These are phyloP conservation scores for Cyrtonyx montezumae DNA, from an alignment of 2,113 vertebrate genomes.

Conservation along the genomic window DNA sequence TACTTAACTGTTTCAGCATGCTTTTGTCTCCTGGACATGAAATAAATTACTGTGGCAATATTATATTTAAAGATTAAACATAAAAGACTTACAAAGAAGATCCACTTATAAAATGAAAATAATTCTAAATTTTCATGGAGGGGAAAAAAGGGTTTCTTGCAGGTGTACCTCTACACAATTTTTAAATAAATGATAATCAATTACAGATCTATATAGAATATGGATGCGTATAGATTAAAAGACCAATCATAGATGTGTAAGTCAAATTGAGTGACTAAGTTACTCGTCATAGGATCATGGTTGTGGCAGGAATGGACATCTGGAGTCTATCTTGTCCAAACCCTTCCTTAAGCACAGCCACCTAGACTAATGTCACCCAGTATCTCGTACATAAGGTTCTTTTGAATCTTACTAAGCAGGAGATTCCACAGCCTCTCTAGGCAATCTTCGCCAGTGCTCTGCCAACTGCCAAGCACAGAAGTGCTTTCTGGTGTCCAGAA, in stretches of 20 bases:
- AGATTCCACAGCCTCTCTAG: background rate
- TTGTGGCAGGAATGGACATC: background rate
- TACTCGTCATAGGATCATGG: background rate
- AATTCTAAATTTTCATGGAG: background rate
- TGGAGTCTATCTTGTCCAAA: background rate
- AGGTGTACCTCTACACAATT: background rate
- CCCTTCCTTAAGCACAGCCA: background rate
- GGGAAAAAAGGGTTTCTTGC: background rate
- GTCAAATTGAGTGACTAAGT: background rate
- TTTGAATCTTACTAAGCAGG: background rate
- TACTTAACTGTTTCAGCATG: background rate
- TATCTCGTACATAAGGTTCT: background rate
- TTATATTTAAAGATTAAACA: background rate
- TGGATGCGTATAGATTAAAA: too few species aligned
- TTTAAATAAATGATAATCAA: background rate
- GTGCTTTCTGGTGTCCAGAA: background rate
- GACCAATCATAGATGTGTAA: background rate
- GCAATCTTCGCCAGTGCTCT: background rate
- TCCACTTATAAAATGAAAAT: background rate
- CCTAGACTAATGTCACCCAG: background rate
- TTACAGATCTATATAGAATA: too few species aligned
- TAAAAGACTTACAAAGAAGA: background rate
- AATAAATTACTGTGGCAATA: background rate
- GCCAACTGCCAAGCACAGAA: fast-evolving
- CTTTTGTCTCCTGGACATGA: background rate